Percentiles rank a stretch among this genome's conserved stretches.
phyloP scores from a whole-genome alignment of 1,140 invertebrate genomes.

The Capitella teleta region DNA sequence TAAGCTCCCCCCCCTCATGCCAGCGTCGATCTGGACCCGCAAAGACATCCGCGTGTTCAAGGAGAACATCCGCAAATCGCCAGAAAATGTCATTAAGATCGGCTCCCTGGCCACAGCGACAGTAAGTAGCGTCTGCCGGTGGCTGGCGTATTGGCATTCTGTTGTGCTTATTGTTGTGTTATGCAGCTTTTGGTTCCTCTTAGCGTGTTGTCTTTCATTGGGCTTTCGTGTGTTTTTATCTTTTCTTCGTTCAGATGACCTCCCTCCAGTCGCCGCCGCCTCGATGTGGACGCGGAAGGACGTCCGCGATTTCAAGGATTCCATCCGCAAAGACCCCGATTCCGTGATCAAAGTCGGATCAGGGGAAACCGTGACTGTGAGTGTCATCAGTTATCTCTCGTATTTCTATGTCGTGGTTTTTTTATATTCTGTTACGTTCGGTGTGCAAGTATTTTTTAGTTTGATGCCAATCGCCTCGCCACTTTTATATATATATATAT shows the following conservation, averaged over 20 bases:
- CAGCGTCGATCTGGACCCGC: constrained; percentile 88
- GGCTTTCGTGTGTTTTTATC: constrained; percentile 5
- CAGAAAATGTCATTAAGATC: constrained; percentile 45
- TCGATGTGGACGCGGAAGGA: constrained; percentile 94
- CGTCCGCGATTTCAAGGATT: constrained; percentile 76
- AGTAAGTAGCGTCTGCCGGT: constrained; percentile 27
- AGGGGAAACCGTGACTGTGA: constrained; percentile 91
- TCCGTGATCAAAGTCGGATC: constrained; percentile 91
- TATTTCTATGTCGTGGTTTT: no score
- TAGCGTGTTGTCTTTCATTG: background rate
- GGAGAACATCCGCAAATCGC: constrained; percentile 29
- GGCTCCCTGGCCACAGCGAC: constrained; percentile 37
- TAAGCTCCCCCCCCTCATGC: constrained; percentile 44
- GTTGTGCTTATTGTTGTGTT: background rate
- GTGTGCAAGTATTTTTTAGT: no score
- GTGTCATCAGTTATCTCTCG: no score
- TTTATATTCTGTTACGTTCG: no score
- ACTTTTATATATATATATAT: no score
- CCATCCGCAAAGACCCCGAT: constrained; percentile 72
- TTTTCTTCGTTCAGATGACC: constrained; percentile 4
- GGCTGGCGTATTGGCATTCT: background rate
- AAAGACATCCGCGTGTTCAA: constrained; percentile 87
- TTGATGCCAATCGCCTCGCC: no score
- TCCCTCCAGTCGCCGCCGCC: constrained; percentile 48
- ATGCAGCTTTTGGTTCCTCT: background rate